phyloP scores from a whole-genome alignment of 2,888 invertebrate species.

The Oscheius sp. region DNA sequence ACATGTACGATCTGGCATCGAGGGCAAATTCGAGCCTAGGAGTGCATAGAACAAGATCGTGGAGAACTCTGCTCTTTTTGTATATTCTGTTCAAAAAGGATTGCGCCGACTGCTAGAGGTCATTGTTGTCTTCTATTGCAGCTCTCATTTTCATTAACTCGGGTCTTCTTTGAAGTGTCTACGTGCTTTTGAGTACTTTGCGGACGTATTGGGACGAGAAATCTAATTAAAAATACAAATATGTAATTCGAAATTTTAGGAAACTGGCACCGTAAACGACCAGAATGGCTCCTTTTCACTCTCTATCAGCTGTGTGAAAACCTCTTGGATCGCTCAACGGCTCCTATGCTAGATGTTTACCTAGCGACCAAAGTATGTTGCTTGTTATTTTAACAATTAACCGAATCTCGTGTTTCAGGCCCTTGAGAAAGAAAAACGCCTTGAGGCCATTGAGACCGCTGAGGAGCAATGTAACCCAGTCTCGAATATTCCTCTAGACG shows the following conservation, averaged over 20 bases:
- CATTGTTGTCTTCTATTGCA: too few species aligned
- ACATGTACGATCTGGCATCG: slow-evolving; percentile 4
- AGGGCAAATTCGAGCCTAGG: not conserved
- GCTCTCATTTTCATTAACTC: too few species aligned
- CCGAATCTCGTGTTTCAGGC: slow-evolving; percentile 74
- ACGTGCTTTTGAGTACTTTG: not conserved
- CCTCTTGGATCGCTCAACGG: slow-evolving; percentile 74
- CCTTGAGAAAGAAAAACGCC: slow-evolving; percentile 41
- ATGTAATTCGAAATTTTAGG: slow-evolving; percentile 66
- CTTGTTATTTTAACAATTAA: not conserved
- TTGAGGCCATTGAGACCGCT: slow-evolving; percentile 48
- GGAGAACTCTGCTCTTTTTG: not conserved
- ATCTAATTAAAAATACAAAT: not conserved
- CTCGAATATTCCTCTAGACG: slow-evolving; percentile 76
- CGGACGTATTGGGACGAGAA: too few species aligned
- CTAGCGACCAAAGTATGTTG: slow-evolving; percentile 74
- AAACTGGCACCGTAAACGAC: slow-evolving; percentile 77
- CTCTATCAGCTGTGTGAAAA: slow-evolving; percentile 77
- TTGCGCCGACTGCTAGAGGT: too few species aligned
- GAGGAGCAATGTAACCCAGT: slow-evolving; percentile 77
- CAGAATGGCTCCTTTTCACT: slow-evolving; percentile 78
- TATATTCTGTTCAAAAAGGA: too few species aligned
- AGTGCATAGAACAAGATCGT: not conserved
- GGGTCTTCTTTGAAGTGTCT: too few species aligned
- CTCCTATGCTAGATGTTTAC: slow-evolving; percentile 77